These are phyloP conservation scores for Protaetia brevitarsis DNA, from an alignment of 1,140 invertebrate species.

Conservation along the genomic window DNA sequence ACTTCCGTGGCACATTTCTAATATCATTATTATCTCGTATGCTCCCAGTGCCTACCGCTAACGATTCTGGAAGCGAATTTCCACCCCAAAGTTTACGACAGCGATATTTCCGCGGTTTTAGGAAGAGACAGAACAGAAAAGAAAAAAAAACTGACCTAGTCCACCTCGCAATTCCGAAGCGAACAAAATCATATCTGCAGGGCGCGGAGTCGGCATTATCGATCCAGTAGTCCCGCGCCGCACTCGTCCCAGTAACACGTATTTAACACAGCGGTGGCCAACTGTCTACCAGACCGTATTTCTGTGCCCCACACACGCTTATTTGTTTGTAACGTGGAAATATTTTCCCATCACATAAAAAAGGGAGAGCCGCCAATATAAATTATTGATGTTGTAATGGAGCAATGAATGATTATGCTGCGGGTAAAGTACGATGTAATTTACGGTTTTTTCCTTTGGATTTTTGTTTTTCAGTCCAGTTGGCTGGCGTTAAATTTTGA, in stretches of 20 bases:
- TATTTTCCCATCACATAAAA: neutral
- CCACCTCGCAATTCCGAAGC: neutral
- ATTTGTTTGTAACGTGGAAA: neutral
- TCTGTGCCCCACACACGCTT: neutral
- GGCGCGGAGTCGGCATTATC: neutral
- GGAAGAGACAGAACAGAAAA: too few relatives aligned
- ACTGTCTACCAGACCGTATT: neutral
- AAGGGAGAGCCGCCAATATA: neutral
- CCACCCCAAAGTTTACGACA: too few relatives aligned
- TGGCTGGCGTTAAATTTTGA: too few relatives aligned
- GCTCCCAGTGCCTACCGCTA: too few relatives aligned
- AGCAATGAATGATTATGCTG: too few relatives aligned
- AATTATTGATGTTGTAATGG: slow-evolving; percentile 7
- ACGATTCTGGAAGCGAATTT: too few relatives aligned
- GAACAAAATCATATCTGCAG: slow-evolving; percentile 9
- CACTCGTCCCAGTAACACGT: neutral
- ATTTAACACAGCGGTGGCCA: neutral
- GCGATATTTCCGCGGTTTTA: too few relatives aligned
- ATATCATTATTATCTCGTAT: too few relatives aligned
- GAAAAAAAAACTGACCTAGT: neutral
- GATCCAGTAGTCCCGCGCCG: neutral
- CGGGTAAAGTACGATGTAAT: too few relatives aligned
- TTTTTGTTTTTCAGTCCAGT: too few relatives aligned
- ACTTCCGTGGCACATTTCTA: too few relatives aligned
- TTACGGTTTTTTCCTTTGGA: too few relatives aligned